Percentiles rank a stretch among this genome's conserved stretches.
phyloP scores from a whole-genome alignment of 92 coral and sea anemone genomes.

The Epizoanthus rinbou region DNA sequence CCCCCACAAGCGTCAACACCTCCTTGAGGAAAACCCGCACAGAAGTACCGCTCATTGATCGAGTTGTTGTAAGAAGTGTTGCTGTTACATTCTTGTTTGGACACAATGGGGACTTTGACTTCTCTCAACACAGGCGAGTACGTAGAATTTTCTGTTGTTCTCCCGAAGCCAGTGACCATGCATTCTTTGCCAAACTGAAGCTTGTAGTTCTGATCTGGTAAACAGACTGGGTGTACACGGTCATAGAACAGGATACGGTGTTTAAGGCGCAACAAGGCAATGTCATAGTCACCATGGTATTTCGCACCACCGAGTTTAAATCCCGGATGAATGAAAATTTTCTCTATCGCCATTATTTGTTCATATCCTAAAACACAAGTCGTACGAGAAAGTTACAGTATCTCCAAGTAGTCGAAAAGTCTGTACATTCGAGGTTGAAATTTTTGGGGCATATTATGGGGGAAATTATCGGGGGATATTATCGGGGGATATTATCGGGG shows the following conservation, averaged over 20 bases:
- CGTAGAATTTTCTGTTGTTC: conserved; percentile 53
- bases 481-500: no score
- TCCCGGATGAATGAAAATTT: conserved; percentile 76
- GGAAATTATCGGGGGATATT: no score
- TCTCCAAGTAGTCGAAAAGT: background rate
- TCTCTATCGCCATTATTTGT: conserved; percentile 57
- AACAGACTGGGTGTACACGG: conserved; percentile 87
- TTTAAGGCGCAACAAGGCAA: conserved; percentile 79
- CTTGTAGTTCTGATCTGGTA: conserved; percentile 70
- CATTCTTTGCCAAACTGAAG: conserved; percentile 65
- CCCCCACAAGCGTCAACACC: conserved; percentile 90
- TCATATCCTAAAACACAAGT: conserved; percentile 53
- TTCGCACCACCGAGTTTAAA: conserved; percentile 32
- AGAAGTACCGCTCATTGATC: conserved; percentile 73
- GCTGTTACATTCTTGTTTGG: conserved; percentile 75
- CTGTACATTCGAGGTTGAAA: background rate
- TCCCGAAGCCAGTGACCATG: conserved; percentile 87
- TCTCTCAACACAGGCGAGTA: conserved; percentile 69
- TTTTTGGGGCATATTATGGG: no score
- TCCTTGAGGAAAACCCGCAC: conserved; percentile 91
- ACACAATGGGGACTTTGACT: conserved; percentile 73
- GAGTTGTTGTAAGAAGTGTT: conserved; percentile 76
- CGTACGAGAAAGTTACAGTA: background rate
- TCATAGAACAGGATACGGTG: conserved; percentile 68
- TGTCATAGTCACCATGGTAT: conserved; percentile 84